Base-by-base conservation (phyloP, 2,888 invertebrate genomes). In the Coelinius sp. region DNA sequence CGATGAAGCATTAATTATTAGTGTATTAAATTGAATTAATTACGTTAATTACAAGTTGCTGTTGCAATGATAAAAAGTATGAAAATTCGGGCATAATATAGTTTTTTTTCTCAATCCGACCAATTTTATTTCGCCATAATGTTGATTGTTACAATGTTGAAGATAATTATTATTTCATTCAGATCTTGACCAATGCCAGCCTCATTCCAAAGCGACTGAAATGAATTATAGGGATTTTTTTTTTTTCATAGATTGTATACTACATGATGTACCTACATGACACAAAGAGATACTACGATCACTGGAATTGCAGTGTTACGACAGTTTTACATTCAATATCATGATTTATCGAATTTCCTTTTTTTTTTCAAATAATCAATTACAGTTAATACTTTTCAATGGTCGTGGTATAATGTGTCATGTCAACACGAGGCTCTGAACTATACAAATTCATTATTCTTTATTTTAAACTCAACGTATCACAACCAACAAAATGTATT, bases 251-350 rank as follows among this genome's bases (percentile, higher is more conserved):
- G 24, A 49, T 70, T 70, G 25, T 22, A 70, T 41, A 63, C 35
- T 68, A 65, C 56, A 65, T 44, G 27, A 66, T 66, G 66, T 66
- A 71, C 62, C 62, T 62, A 71, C 41, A 14, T 56, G 41, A 56
- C 20, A 56, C 14, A 52, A 49, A 14, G 63, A 63, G 38, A 49
- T 66, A 49, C 59, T 49, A 62, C 49, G 46, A 71, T 70, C 56
- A 65, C 52, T 53, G 44, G 27, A 41, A 44, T 59, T 59, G 38
- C 41, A 68, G 31, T 27, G 31, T 46, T 14, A 25, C 25, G 31
- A 31, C 12, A 12, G 24, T 25, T 62, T 7, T 24, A 35, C 46
- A 56, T 25, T 24, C 41, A 24, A 12, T 63, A 14, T 46, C 49
- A 63, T 44, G n/a, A 31, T 53, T 38, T 17, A 64, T 35, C 2